A percentile compares a stretch with the other conserved stretches of the same genome.
These are phyloP conservation scores for Athripsodes cinereus DNA, from an alignment of 2,888 invertebrate species.

Conservation along the genomic window DNA sequence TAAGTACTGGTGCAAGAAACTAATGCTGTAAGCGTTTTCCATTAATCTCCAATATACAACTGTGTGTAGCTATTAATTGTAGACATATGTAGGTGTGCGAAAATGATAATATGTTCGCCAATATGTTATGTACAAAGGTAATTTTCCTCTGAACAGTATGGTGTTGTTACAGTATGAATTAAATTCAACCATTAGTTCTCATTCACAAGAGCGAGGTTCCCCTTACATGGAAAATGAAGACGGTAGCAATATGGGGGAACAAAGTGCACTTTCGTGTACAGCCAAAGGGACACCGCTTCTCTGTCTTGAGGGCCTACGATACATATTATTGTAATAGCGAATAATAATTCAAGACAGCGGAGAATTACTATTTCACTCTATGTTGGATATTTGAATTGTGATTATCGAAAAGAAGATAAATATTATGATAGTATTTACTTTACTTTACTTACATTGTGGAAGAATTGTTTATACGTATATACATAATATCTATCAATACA, in stretches of 20 bases:
- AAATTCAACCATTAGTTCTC: conserved; percentile 1
- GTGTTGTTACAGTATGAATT: background rate
- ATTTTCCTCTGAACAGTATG: background rate
- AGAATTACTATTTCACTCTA: too few species aligned
- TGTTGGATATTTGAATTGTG: too few species aligned
- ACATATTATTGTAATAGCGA: too few species aligned
- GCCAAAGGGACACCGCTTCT: conserved; percentile 3
- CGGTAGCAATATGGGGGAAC: conserved; percentile 6
- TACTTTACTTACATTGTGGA: too few species aligned
- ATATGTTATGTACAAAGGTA: conserved; percentile 1
- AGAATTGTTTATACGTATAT: too few species aligned
- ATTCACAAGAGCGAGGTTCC: background rate
- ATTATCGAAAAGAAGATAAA: too few species aligned
- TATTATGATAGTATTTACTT: too few species aligned
- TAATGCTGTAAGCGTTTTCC: background rate
- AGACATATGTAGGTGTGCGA: background rate
- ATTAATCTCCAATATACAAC: background rate
- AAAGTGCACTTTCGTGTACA: conserved; percentile 27
- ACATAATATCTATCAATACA: too few species aligned
- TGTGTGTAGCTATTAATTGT: background rate
- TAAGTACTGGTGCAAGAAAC: background rate
- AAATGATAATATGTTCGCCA: background rate
- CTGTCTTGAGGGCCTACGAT: background rate
- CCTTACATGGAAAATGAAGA: background rate
- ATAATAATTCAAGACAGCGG: too few species aligned